Base-by-base conservation (phyloP, 2,888 invertebrate genomes). In the Nymphalis c-album region DNA sequence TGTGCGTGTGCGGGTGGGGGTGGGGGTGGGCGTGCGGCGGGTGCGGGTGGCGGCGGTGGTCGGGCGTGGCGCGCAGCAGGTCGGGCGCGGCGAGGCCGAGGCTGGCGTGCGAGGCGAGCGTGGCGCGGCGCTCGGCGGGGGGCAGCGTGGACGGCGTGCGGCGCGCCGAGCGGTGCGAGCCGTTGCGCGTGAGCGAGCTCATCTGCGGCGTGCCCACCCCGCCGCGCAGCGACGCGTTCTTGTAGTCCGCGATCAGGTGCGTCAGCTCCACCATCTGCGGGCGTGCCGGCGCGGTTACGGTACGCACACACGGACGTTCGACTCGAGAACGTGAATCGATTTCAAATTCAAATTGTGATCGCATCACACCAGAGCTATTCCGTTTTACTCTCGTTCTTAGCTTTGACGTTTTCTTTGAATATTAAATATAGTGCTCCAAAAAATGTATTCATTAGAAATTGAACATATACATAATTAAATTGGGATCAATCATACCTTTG, bases 241-340 rank as follows among this genome's bases (percentile, higher is more conserved):
- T 98, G 87, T 98, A 98, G 89, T 98, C 98, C 31, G 98, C 98
- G 81, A 98, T 97, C 35, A 98, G 93, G 72, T 98, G 93, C 0
- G 98, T 98, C 69, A 98, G 94, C 92, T 98, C 98, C 66, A 96
- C 94, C 87, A 98, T 98, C 96, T 96, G 88, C 3, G 57, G 18
- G 31, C 3, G 8, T 5, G 22, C 22, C 26, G 6, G 26, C 6
- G 6, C 26, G 26, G 26, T 31, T 6, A 31, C 26, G 26, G 6
- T 31, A 31, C 26, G 26, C 6, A 6, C 26, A 6, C 6, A 6
- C 26, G 26, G 6, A 6, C 26, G 22, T 22, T 31, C 26, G 4
- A 26, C 26, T 26, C 26, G 26, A 4, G 26, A 1, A 26, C 26
- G 4, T 22, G 1, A 2, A 22, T 1, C 22, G 22, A 2, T n/a